Conservation (phyloP, 2,888 invertebrate species). For the Helicoverpa assulta region DNA sequence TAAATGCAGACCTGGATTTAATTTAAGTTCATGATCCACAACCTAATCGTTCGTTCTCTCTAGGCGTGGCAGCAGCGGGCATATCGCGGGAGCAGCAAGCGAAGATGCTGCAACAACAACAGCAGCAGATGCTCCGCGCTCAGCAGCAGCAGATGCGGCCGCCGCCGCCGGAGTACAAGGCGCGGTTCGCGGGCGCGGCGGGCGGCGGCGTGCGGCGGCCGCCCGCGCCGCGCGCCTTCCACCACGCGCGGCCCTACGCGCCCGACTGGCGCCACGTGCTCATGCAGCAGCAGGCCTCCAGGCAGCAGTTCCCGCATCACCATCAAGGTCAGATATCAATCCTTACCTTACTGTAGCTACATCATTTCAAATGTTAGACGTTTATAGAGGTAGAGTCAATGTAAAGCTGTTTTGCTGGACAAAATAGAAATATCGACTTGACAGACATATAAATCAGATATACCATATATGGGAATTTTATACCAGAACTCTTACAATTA, state of each 20-base stretch:
- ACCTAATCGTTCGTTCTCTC: not conserved
- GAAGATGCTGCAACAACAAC: constrained; percentile 92
- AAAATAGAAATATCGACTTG: no score
- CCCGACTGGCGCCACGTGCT: constrained; percentile 89
- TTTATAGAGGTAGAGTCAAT: no score
- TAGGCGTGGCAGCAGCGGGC: constrained; percentile 85
- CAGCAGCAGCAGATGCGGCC: constrained; percentile 91
- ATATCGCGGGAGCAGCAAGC: constrained; percentile 91
- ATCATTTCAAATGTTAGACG: no score
- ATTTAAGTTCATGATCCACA: no score
- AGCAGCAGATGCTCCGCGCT: constrained; percentile 91
- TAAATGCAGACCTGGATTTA: no score
- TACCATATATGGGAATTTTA: no score
- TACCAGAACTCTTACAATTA: no score
- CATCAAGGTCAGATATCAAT: constrained; percentile 79
- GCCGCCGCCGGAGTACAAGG: constrained; percentile 96
- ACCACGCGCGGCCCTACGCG: constrained; percentile 84
- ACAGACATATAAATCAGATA: no score
- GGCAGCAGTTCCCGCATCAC: constrained; percentile 86
- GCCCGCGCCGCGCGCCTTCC: constrained; percentile 74
- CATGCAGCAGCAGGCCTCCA: constrained; percentile 90
- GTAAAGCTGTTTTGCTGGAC: no score
- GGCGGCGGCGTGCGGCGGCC: constrained; percentile 71
- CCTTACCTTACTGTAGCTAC: not conserved
- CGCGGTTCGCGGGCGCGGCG: constrained; percentile 87